A percentile compares a stretch with the other conserved stretches of the same genome.
Evolutionary conservation across 35 echinoderm and acorn worm genomes (phyloP).

Genomic region (Nesometra sesokonis): DNA sequence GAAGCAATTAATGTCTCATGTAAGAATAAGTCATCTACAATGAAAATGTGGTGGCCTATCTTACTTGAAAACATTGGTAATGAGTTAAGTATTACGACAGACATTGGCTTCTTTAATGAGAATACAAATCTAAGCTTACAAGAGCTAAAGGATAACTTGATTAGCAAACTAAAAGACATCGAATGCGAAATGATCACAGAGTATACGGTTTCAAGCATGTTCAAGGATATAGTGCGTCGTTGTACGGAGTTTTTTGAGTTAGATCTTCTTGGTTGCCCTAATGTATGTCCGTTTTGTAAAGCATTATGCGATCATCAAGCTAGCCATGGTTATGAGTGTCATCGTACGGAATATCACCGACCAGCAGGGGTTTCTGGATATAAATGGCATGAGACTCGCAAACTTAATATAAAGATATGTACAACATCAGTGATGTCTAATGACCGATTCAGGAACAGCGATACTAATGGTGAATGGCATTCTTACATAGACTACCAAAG

Average conservation of each 20-base stretch:
- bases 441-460: no score
- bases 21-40: not conserved
- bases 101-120: not conserved
- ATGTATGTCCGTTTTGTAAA: not conserved
- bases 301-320: not conserved
- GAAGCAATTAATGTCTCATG: not conserved
- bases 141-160: not conserved
- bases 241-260: not conserved
- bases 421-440: not conserved
- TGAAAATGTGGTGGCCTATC: not conserved
- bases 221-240: not conserved
- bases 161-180: not conserved
- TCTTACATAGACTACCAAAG: slow-evolving; percentile 15
- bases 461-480: not conserved
- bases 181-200: not conserved
- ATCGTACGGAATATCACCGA: not conserved
- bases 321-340: not conserved
- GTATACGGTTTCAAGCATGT: not conserved
- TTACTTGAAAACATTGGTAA: not conserved
- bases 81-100: not conserved
- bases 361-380: not conserved
- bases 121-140: not conserved
- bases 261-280: not conserved
- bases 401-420: not conserved
- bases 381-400: not conserved